These are phyloP conservation scores for Andrena bicolor DNA, from an alignment of 2,888 invertebrate species.

Conservation along the genomic window DNA sequence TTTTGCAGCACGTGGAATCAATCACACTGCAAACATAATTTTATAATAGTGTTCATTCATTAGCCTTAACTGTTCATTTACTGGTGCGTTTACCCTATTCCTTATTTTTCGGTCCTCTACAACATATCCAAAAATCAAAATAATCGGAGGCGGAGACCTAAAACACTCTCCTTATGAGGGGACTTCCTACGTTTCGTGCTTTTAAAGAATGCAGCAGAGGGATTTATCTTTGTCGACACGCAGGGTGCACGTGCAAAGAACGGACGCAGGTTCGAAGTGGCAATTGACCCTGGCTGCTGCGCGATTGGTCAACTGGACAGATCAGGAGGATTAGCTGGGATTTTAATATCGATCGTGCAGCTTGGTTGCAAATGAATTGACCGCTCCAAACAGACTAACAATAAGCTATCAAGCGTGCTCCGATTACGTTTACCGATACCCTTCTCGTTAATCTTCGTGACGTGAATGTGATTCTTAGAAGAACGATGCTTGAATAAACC, in stretches of 20 bases:
- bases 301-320: conserved; percentile 12
- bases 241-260: not conserved
- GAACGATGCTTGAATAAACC: conserved; percentile 26
- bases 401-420: not conserved
- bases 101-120: too few species aligned
- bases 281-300: conserved; percentile 4
- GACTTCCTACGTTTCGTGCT: not conserved
- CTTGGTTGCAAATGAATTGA: conserved; percentile 34
- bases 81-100: too few species aligned
- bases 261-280: not conserved
- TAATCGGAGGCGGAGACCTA: too few species aligned
- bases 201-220: not conserved
- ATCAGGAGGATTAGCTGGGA: conserved; percentile 20
- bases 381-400: conserved; percentile 9
- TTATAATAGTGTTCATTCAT: too few species aligned
- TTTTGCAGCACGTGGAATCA: too few species aligned
- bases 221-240: not conserved
- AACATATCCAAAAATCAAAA: too few species aligned
- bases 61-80: too few species aligned
- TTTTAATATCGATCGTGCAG: conserved; percentile 20
- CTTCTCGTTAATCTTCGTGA: conserved; percentile 44
- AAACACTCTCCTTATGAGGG: too few species aligned
- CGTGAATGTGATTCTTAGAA: conserved; percentile 40
- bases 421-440: conserved; percentile 30
- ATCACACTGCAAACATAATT: too few species aligned